Percentiles rank a stretch among this genome's conserved stretches.
phyloP scores from a whole-genome alignment of 2,113 vertebrate genomes.

The Piprites chloris region DNA sequence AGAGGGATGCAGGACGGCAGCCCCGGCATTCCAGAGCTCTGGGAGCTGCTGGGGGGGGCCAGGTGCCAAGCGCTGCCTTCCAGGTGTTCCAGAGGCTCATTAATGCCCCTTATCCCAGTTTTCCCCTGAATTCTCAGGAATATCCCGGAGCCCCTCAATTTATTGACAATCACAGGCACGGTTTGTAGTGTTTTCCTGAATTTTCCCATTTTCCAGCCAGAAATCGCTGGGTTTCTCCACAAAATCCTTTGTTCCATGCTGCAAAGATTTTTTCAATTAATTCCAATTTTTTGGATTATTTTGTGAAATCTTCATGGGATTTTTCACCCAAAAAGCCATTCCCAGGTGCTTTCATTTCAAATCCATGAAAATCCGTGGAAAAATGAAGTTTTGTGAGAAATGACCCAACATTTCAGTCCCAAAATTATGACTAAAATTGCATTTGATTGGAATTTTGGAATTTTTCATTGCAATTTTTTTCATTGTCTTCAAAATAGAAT shows the following conservation, averaged over 20 bases:
- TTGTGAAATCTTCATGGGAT: too few relatives aligned
- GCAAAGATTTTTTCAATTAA: rapidly evolving
- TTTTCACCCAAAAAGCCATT: not conserved
- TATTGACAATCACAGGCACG: not conserved
- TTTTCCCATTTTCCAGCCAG: too few relatives aligned
- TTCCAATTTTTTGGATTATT: rapidly evolving
- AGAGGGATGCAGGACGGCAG: not conserved
- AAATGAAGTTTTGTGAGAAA: rapidly evolving
- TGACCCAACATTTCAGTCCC: rapidly evolving
- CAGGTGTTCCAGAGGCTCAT: not conserved
- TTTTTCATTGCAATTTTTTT: not conserved
- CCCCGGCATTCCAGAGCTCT: not conserved
- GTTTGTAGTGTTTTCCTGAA: not conserved
- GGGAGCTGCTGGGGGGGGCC: not conserved
- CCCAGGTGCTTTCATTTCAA: too few relatives aligned
- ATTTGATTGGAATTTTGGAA: not conserved
- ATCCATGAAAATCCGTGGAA: not conserved
- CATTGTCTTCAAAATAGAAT: too few relatives aligned
- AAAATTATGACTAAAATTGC: not conserved
- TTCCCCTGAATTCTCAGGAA: not conserved
- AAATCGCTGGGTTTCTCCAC: not conserved
- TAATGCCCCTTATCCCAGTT: not conserved
- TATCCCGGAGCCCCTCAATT: not conserved
- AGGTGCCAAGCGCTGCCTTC: not conserved
- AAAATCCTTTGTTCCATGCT: not conserved